Conservation (phyloP, 2,888 invertebrate genomes). For the Drosophila incognita region DNA sequence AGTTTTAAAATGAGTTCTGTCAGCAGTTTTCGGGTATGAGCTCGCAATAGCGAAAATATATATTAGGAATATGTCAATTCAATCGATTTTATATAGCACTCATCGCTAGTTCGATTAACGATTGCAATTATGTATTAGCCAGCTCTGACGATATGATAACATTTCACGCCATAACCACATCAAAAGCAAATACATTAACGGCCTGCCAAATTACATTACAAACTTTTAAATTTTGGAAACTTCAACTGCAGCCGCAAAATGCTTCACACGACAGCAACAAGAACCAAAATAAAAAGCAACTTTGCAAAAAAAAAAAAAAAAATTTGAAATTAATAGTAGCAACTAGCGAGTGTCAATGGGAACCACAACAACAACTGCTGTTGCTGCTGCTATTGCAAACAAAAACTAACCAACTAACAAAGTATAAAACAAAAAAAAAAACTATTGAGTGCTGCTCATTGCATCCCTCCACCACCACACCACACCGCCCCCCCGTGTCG, state of each 20-base stretch:
- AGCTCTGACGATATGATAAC: conserved; percentile 12
- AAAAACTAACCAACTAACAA: conserved; percentile 78
- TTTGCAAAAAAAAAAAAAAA: conserved; percentile 22
- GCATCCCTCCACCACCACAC: conserved; percentile 16
- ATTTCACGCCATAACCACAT: conserved; percentile 45
- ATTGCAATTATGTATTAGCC: not conserved
- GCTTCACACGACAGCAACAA: conserved; percentile 51
- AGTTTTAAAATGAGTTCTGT: conserved; percentile 10
- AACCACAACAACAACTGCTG: conserved; percentile 61
- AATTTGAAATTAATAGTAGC: conserved; percentile 77
- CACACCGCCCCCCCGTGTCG: conserved; percentile 4
- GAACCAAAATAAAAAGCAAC: conserved; percentile 22
- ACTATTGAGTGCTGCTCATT: conserved; percentile 72
- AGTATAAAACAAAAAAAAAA: conserved; percentile 63
- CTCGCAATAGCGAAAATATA: not conserved
- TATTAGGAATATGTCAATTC: not conserved
- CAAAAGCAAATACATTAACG: conserved; percentile 52
- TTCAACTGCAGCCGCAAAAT: conserved; percentile 54
- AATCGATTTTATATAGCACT: not conserved
- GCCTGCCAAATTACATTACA: conserved; percentile 68
- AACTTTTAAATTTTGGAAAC: conserved; percentile 62
- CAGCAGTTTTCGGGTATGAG: not conserved
- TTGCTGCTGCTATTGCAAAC: conserved; percentile 45
- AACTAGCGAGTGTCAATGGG: conserved; percentile 77
- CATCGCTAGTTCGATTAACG: not conserved